A percentile compares a stretch with the other conserved stretches of the same genome.
Evolutionary conservation across 2,888 invertebrate genomes (phyloP).

Genomic region (Parochlus steinenii): DNA sequence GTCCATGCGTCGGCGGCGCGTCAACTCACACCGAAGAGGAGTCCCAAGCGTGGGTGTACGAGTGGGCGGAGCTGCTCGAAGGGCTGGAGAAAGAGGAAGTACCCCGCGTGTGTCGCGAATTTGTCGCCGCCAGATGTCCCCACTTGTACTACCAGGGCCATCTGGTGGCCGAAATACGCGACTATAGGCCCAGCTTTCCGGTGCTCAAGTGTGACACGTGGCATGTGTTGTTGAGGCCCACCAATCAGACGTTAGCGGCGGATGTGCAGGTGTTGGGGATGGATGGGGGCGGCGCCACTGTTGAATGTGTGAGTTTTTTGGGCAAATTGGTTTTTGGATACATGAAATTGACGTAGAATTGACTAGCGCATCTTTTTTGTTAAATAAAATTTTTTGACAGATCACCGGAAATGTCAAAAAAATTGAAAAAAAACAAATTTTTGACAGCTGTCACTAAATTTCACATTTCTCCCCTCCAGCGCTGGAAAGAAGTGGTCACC

Average conservation of each 20-base stretch:
- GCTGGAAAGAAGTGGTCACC: constrained; percentile 54
- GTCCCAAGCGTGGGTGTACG: constrained; percentile 71
- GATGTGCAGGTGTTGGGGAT: constrained; percentile 8
- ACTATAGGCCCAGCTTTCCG: constrained; percentile 69
- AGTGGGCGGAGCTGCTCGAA: constrained; percentile 71
- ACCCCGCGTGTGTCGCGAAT: constrained; percentile 70
- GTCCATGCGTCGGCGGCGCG: constrained; percentile 25
- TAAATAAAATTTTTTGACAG: no score
- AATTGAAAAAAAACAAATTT: no score
- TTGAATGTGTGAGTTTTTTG: constrained; percentile 3
- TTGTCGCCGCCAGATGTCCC: constrained; percentile 66
- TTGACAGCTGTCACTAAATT: no score
- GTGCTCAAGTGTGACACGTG: constrained; percentile 63
- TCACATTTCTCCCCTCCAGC: no score
- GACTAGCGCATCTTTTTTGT: neutral
- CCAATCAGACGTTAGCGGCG: constrained; percentile 50
- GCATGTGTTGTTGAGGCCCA: constrained; percentile 75
- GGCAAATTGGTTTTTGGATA: no score
- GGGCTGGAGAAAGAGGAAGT: constrained; percentile 83
- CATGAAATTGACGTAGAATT: no score
- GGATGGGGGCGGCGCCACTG: neutral
- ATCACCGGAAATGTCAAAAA: no score
- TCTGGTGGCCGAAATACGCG: constrained; percentile 79
- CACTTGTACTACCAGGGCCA: constrained; percentile 83
- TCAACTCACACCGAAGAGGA: constrained; percentile 36